These are phyloP conservation scores for Hemiscyllium ocellatum DNA, from an alignment of 2,113 vertebrate genomes.

Conservation along the genomic window DNA sequence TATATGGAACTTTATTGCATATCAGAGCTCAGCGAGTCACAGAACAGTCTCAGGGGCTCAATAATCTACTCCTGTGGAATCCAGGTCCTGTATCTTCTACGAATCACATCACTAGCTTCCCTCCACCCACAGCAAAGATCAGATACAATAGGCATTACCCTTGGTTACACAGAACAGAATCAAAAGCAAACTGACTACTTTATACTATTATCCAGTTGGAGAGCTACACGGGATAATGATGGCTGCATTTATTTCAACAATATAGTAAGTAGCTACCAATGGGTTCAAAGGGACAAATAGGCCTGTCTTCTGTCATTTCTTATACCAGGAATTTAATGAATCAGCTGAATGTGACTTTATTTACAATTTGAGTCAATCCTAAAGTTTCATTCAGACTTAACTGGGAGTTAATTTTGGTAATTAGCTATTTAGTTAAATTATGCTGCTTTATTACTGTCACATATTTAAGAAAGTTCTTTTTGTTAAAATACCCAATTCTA, in stretches of 20 bases:
- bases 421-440: background rate
- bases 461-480: background rate
- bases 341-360: background rate
- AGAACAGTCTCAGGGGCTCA: background rate
- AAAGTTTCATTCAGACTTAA: background rate
- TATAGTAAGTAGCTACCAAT: background rate
- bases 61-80: background rate
- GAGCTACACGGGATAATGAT: background rate
- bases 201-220: background rate
- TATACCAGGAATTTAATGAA: background rate
- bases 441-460: background rate
- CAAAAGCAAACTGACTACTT: background rate
- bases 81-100: background rate
- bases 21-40: background rate
- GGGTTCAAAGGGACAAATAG: background rate
- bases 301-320: background rate
- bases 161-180: background rate
- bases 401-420: background rate
- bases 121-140: background rate
- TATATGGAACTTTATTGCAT: background rate
- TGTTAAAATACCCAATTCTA: background rate
- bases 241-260: background rate
- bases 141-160: background rate
- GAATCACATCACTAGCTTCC: background rate
- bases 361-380: background rate